Evolutionary conservation across 2,113 vertebrate species (phyloP).

Genomic region (Edolisoma coerulescens): DNA sequence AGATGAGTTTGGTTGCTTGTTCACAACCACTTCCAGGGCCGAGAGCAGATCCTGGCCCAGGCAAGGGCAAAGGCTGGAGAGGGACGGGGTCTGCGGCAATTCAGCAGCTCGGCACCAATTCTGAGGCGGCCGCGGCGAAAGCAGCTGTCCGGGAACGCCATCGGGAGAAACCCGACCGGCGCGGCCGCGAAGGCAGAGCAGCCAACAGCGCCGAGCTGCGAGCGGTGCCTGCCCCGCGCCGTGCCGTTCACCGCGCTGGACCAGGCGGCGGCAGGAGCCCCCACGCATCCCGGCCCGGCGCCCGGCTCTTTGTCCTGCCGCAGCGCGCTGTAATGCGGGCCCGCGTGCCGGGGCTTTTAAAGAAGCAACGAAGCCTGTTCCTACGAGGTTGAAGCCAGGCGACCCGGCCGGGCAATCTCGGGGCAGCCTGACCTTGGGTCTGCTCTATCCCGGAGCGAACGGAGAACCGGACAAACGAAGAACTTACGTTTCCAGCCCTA

Average conservation of each 20-base stretch:
- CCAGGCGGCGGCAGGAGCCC: neutral
- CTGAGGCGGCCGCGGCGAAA: neutral
- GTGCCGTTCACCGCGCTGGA: neutral
- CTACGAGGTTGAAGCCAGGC: neutral
- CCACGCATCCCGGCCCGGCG: neutral
- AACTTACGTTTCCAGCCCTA: neutral
- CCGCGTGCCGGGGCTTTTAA: neutral
- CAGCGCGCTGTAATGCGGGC: neutral
- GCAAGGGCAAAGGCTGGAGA: neutral
- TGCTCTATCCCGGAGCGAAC: neutral
- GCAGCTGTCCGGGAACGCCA: neutral
- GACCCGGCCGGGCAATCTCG: neutral
- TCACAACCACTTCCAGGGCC: neutral
- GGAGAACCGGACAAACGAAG: neutral
- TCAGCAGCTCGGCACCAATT: neutral
- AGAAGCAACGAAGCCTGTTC: neutral
- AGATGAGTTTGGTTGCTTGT: neutral
- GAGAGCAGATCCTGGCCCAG: neutral
- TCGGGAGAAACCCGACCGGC: neutral
- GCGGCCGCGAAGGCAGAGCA: neutral
- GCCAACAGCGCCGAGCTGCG: neutral
- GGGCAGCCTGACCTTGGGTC: neutral
- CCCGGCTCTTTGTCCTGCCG: neutral
- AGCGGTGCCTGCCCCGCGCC: neutral
- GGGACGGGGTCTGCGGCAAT: neutral